Base-by-base conservation (phyloP, 2,113 vertebrate genomes). In the Gobio gobio region DNA sequence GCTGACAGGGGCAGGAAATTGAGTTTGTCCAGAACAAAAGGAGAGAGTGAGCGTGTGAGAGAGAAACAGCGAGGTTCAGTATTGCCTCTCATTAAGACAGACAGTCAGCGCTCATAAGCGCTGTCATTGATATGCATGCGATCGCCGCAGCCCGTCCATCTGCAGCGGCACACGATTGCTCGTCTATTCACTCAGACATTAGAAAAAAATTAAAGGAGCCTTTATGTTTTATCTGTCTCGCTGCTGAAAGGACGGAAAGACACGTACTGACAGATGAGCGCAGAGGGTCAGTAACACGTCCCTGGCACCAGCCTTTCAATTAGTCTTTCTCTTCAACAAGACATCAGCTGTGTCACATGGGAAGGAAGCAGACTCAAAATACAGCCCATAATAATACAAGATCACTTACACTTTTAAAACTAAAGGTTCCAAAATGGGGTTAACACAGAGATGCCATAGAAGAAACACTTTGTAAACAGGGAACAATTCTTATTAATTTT, bases 11-110 rank as follows among this genome's bases (percentile, higher is more conserved):
- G 75, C 64, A 86, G 86, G 81, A 83, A 70, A 78, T 68, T 70
- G 58, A 83, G 66, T 83, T 63, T 72, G 80, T 86, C 61, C 80
- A 66, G 80, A 83, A 83, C 72, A 86, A 83, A 78, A 45, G 51
- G 33, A 54, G 73, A 76, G 45, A 63, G 5, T 2, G 16, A 47
- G 66, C 5, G 18, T 22, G 3, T 0, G 29, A 26, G 58, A 68
- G 24, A 13, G 73, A 86, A 20, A 24, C 58, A 45, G 22, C 14
- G 72, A 26, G 33, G 26, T 12, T 33, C 70, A 82, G 70, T 54
- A 61, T 85, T 24, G 74, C 47, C 47, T 78, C 76, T 78, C 83
- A 70, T 85, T 85, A 66, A 70, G 16, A 33, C 40, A 22, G 68
- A 43, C 70, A 74, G 58, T 76, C 70, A 26, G 49, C 10, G 51